phyloP scores from a whole-genome alignment of 2,113 vertebrate species.

The Pyxicephalus adspersus region DNA sequence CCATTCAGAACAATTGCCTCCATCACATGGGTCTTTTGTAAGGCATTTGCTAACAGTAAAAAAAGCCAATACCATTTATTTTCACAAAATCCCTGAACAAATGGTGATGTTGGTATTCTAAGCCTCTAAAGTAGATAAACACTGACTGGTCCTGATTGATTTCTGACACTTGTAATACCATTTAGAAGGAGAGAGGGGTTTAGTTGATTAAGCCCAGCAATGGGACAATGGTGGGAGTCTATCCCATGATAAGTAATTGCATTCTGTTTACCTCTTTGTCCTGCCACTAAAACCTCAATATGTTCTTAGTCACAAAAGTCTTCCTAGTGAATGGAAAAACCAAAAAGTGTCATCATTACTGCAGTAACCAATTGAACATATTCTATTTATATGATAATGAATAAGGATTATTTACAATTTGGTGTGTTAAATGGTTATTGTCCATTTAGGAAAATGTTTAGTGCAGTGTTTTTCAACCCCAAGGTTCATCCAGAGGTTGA shows the following conservation, averaged over 20 bases:
- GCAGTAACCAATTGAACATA: neutral
- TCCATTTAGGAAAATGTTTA: too few species aligned
- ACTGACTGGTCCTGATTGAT: constrained; percentile 50
- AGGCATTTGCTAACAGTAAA: constrained; percentile 34
- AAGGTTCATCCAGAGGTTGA: too few species aligned
- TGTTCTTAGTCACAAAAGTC: neutral
- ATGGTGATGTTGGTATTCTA: constrained; percentile 9
- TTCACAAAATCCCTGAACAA: constrained; percentile 15
- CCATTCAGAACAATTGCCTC: neutral
- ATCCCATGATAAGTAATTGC: constrained; percentile 24
- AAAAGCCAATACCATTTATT: constrained; percentile 4
- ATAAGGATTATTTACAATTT: too few species aligned
- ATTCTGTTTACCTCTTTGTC: constrained; percentile 36
- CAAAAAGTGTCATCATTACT: neutral
- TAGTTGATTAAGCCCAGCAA: constrained; percentile 24
- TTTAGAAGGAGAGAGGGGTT: constrained; percentile 31
- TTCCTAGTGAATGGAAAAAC: neutral
- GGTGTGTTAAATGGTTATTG: too few species aligned
- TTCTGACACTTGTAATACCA: constrained; percentile 50
- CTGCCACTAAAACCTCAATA: constrained; percentile 2
- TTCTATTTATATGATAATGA: too few species aligned
- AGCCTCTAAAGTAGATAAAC: constrained; percentile 52
- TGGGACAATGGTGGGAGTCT: fast-evolving
- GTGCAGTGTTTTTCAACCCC: too few species aligned
- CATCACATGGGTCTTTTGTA: constrained; percentile 35